phyloP scores from a whole-genome alignment of 2,113 vertebrate genomes.

The Triplophysa rosa region DNA sequence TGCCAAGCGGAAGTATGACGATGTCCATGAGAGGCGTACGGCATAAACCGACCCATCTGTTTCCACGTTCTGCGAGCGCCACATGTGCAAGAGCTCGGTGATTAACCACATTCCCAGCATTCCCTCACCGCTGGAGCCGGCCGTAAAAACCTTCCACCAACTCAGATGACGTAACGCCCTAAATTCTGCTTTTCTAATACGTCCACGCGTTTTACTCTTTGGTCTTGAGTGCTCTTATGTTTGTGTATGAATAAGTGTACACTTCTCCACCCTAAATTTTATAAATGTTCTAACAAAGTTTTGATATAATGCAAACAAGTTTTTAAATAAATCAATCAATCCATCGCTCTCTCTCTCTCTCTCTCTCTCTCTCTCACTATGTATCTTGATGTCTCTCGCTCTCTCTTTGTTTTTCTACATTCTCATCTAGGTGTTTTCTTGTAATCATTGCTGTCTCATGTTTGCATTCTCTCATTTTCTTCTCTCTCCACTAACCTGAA shows the following conservation, averaged over 20 bases:
- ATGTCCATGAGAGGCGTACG: slow-evolving; percentile 12
- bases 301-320: no score
- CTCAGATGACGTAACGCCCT: not conserved
- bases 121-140: not conserved
- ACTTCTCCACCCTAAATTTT: no score
- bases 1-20: slow-evolving; percentile 52
- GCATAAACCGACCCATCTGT: slow-evolving; percentile 26
- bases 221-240: not conserved
- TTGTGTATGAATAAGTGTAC: slow-evolving; percentile 15
- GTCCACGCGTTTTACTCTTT: not conserved
- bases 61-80: not conserved
- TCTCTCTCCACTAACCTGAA: slow-evolving; percentile 49
- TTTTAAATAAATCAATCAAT: no score
- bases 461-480: not conserved
- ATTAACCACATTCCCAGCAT: slow-evolving; percentile 17
- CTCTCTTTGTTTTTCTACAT: not conserved
- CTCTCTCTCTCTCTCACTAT: not conserved
- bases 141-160: not conserved
- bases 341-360: not conserved
- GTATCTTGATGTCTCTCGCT: not conserved
- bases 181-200: not conserved
- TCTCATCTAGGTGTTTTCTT: no score
- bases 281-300: no score
- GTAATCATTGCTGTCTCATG: no score
- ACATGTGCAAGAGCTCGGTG: slow-evolving; percentile 11